These are phyloP conservation scores for Odontamblyopus rebecca DNA, from an alignment of 2,797 vertebrate species.

Conservation along the genomic window DNA sequence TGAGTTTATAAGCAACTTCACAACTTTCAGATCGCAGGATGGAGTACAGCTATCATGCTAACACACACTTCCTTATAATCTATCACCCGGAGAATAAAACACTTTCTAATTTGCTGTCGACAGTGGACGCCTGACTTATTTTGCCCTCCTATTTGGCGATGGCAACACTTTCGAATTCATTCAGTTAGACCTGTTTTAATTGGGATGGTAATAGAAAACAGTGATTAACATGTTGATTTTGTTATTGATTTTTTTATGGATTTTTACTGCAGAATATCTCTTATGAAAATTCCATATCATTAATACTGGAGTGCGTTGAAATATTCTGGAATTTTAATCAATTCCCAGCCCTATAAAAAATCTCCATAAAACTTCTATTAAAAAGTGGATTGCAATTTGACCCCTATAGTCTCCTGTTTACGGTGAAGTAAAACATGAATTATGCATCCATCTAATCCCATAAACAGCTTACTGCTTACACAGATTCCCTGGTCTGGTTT, in stretches of 20 bases:
- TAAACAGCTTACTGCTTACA: constrained; percentile 1
- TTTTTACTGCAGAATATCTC: neutral
- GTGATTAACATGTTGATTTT: neutral
- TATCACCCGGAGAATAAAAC: no score
- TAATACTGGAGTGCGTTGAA: neutral
- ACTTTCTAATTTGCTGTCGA: no score
- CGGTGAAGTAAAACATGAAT: constrained; percentile 3
- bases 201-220: neutral
- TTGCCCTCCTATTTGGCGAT: no score
- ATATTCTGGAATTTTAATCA: neutral
- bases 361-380: neutral
- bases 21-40: no score
- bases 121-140: no score
- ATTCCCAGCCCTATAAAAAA: neutral
- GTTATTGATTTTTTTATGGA: neutral
- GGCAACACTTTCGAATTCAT: neutral
- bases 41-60: no score
- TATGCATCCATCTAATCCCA: neutral
- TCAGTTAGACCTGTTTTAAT: neutral
- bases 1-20: no score
- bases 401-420: neutral
- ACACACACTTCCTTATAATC: no score
- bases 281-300: no score
- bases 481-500: neutral
- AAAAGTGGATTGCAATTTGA: neutral